Base-by-base conservation (phyloP, 1,140 invertebrate genomes). In the Drosophila subobscura region DNA sequence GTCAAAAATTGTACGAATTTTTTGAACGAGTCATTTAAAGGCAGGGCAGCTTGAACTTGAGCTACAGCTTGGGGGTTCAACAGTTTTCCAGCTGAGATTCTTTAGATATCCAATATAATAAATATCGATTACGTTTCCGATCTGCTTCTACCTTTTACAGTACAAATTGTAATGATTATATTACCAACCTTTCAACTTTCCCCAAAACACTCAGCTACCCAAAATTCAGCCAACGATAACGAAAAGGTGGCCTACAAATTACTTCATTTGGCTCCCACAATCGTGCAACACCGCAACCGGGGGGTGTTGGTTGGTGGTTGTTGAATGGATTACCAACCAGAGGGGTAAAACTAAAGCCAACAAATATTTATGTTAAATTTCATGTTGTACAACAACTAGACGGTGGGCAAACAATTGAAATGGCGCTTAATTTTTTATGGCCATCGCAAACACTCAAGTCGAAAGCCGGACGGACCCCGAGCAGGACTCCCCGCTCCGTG, bases 351-450 rank as follows among this genome's bases (percentile, higher is more conserved):
- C 68, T 73, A 79, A 80, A 44, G 57, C 54, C 57, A 57, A 59
- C 68, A 77, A 80, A 81, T 60, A 76, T 67, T 79, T 74, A 85
- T 85, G 79, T 84, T 85, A 72, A 84, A 85, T 68, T 85, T 77
- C 49, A 80, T 80, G 77, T 79, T 86, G 63, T 64, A 86, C 77
- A 77, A 80, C 46, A 66, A 79, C 57, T 59, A 59, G 42, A 78
- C 67, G 52, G 59, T 54, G 52, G 53, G 64, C 77, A 59, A 64
- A 77, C 81, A 84, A 84, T 80, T 79, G 79, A 72, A 83, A 84
- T 80, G 80, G 72, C 72, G 81, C 81, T 86, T 85, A 85, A 85
- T 85, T 85, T 85, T 85, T 85, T 86, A 85, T 85, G 80, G 60
- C 51, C 80, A 80, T 77, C 72, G 81, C 80, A 85, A 85, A 85